Percentiles rank a stretch among this genome's conserved stretches.
These are phyloP conservation scores for Styela clava DNA, from an alignment of 23 tunicate genomes.

Conservation along the genomic window DNA sequence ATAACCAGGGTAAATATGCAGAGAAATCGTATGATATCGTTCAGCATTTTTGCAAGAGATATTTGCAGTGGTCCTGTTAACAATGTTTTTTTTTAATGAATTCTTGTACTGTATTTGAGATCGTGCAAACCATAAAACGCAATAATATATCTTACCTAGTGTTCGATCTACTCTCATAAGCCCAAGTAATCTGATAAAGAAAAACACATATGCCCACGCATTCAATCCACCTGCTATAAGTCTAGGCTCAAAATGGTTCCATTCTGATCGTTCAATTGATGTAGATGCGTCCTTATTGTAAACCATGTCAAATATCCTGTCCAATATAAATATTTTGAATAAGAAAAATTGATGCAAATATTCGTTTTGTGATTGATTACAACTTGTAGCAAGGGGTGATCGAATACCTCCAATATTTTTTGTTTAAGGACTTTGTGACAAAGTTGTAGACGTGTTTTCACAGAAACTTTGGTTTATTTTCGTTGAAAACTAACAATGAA, in stretches of 20 bases:
- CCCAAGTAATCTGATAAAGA: slow-evolving; percentile 51
- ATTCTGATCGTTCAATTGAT: slow-evolving; percentile 26
- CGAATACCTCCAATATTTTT: no score
- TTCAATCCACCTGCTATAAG: slow-evolving; percentile 43
- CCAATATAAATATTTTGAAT: background rate
- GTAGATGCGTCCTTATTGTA: background rate
- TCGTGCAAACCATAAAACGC: no score
- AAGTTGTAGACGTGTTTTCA: no score
- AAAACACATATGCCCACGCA: slow-evolving; percentile 69
- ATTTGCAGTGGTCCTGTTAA: slow-evolving; percentile 81
- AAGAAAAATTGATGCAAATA: background rate
- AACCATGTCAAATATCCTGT: slow-evolving; percentile 22
- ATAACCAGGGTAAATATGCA: slow-evolving; percentile 53
- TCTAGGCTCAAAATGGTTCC: slow-evolving; percentile 52
- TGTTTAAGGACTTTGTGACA: background rate
- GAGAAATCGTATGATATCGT: slow-evolving; percentile 65
- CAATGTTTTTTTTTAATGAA: no score
- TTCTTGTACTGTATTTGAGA: no score
- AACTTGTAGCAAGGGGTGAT: no score
- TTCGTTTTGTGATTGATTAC: no score
- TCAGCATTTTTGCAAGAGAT: slow-evolving; percentile 68
- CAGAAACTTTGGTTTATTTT: no score
- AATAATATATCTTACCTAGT: slow-evolving; percentile 15
- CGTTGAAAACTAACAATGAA: no score
- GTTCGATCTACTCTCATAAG: slow-evolving; percentile 35